Conservation (phyloP, 2,797 vertebrate genomes). For the Sebastes dallii region DNA sequence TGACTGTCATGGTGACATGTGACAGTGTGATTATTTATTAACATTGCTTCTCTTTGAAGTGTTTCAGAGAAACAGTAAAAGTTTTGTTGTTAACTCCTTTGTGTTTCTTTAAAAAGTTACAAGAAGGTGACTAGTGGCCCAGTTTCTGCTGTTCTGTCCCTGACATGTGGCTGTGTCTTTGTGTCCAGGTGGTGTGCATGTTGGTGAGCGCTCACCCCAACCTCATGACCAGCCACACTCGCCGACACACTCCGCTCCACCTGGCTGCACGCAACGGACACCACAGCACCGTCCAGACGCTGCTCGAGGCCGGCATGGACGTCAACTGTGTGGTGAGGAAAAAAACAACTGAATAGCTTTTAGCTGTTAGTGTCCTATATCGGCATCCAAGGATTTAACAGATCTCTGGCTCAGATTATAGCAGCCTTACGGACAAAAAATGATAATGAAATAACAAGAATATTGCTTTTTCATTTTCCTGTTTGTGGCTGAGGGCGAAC, state of each 20-base stretch:
- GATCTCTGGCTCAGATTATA: not conserved
- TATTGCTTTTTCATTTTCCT: not conserved
- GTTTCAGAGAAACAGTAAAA: no score
- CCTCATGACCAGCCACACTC: slow-evolving; percentile 90
- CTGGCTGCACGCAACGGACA: slow-evolving; percentile 95
- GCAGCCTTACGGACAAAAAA: not conserved
- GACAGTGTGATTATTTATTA: no score
- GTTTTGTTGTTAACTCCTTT: fast-evolving
- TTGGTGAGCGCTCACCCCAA: slow-evolving; percentile 92
- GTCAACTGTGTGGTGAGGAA: slow-evolving; percentile 93
- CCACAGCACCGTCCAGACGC: slow-evolving; percentile 88
- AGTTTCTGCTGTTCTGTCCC: not conserved
- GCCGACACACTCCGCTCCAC: slow-evolving; percentile 92
- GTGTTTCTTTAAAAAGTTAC: not conserved
- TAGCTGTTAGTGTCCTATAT: not conserved
- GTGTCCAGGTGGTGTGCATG: slow-evolving; percentile 89
- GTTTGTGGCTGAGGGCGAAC: not conserved
- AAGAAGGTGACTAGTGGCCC: not conserved
- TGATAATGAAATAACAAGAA: not conserved
- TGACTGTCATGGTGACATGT: not conserved
- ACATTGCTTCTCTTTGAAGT: not conserved
- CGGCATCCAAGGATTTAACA: not conserved
- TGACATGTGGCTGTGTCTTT: not conserved
- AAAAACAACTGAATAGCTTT: slow-evolving; percentile 39
- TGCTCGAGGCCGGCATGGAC: slow-evolving; percentile 94